phyloP scores from a whole-genome alignment of 2,888 invertebrate species.

The Parascotia fuliginaria region DNA sequence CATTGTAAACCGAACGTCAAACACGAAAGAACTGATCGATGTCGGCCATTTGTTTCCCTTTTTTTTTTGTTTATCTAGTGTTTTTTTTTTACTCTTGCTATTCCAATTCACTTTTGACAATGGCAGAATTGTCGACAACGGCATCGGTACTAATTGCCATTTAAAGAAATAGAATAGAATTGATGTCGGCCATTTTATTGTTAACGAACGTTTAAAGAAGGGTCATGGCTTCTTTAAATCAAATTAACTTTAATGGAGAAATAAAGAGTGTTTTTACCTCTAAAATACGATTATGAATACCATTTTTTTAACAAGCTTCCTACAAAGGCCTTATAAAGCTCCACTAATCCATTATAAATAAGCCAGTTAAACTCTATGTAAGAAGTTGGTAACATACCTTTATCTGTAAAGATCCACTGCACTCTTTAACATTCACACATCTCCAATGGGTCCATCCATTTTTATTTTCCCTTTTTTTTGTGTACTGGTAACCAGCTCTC shows the following conservation, averaged over 20 bases:
- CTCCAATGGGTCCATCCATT: constrained; percentile 22
- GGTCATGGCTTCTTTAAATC: constrained; percentile 2
- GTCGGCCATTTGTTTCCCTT: constrained; percentile 7
- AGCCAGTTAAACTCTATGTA: constrained; percentile 17
- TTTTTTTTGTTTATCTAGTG: constrained; percentile 3
- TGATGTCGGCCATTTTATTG: constrained; percentile 2
- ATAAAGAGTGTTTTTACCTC: constrained; percentile 6
- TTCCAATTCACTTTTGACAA: background rate
- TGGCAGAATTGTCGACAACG: constrained; percentile 8
- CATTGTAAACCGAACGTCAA: constrained; percentile 7
- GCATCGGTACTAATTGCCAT: constrained; percentile 8
- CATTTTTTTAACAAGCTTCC: constrained; percentile 10
- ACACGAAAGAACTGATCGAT: constrained; percentile 7
- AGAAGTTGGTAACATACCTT: constrained; percentile 17
- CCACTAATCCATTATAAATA: constrained; percentile 15
- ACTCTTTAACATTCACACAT: constrained; percentile 9
- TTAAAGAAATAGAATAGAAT: constrained; percentile 9
- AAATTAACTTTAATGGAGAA: constrained; percentile 6
- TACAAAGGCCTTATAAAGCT: constrained; percentile 16
- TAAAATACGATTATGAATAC: background rate
- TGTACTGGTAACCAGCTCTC: constrained; percentile 25
- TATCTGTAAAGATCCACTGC: constrained; percentile 19
- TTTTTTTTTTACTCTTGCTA: constrained; percentile 7
- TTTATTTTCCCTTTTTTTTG: constrained; percentile 18
- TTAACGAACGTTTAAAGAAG: constrained; percentile 3